Evolutionary conservation across 2,113 vertebrate genomes (phyloP).

Genomic region (Chamaea fasciata): DNA sequence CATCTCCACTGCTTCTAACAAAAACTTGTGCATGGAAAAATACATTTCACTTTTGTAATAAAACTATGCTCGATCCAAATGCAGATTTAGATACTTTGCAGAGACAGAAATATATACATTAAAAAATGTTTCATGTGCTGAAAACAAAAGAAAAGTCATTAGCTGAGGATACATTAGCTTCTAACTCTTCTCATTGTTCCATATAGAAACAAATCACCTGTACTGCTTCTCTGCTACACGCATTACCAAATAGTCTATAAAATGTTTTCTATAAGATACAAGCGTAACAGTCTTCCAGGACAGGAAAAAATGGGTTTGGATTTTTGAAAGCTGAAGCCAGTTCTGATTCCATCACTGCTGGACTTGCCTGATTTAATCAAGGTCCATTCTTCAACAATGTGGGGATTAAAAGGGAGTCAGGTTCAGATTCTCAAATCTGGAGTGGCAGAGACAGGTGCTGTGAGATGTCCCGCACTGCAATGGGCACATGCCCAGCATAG

Average conservation of each 20-base stretch:
- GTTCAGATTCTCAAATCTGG: neutral
- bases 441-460: rapidly evolving
- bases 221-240: neutral
- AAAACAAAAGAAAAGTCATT: conserved; percentile 16
- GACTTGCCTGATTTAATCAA: neutral
- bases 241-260: neutral
- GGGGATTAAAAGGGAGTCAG: neutral
- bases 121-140: neutral
- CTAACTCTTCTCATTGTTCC: neutral
- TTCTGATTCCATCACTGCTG: neutral
- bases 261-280: neutral
- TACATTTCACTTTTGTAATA: neutral
- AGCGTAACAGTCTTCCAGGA: neutral
- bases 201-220: neutral
- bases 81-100: neutral
- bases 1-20: neutral
- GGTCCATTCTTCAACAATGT: neutral
- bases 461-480: neutral
- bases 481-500: rapidly evolving
- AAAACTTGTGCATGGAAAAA: neutral
- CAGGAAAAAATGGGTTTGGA: neutral
- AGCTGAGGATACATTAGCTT: neutral
- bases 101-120: neutral
- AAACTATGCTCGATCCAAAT: neutral
- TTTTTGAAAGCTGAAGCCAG: neutral